These are phyloP conservation scores for Steinernema khuongi DNA, from an alignment of 1,140 invertebrate genomes.

Conservation along the genomic window DNA sequence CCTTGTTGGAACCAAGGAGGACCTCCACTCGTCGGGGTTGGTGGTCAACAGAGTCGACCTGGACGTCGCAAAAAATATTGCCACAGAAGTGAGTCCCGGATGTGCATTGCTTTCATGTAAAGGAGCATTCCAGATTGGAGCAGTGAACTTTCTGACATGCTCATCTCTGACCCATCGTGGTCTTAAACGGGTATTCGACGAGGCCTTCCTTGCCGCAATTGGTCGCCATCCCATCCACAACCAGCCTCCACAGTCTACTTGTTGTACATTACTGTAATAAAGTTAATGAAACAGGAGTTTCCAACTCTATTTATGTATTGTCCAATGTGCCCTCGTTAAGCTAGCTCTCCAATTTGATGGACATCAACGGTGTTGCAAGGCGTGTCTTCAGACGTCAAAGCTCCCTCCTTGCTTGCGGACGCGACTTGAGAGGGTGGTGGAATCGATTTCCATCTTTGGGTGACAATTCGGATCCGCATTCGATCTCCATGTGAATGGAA, in stretches of 20 bases:
- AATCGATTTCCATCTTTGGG: no score
- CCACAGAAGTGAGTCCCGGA: slow-evolving; percentile 24
- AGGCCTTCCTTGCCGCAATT: slow-evolving; percentile 37
- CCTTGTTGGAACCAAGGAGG: slow-evolving; percentile 45
- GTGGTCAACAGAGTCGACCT: slow-evolving; percentile 37
- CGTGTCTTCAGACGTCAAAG: no score
- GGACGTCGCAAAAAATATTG: slow-evolving; percentile 29
- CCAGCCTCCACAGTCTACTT: background rate
- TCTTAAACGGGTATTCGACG: slow-evolving; percentile 41
- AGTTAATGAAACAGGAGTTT: background rate
- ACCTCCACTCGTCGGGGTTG: slow-evolving; percentile 39
- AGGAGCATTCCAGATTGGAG: slow-evolving; percentile 33
- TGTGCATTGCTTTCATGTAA: slow-evolving; percentile 18
- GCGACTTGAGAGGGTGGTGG: no score
- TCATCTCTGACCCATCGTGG: slow-evolving; percentile 36
- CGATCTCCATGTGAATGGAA: no score
- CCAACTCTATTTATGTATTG: no score
- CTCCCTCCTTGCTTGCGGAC: no score
- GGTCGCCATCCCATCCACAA: slow-evolving; percentile 18
- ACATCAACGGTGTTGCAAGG: no score
- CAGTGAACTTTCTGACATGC: slow-evolving; percentile 32
- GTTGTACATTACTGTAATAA: slow-evolving; percentile 12
- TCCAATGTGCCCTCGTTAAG: no score
- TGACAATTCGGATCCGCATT: no score
- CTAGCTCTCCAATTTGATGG: no score